Percentiles rank a stretch among this genome's conserved stretches.
These are phyloP conservation scores for Synanthedon andrenaeformis DNA, from an alignment of 2,888 invertebrate species.

Conservation along the genomic window DNA sequence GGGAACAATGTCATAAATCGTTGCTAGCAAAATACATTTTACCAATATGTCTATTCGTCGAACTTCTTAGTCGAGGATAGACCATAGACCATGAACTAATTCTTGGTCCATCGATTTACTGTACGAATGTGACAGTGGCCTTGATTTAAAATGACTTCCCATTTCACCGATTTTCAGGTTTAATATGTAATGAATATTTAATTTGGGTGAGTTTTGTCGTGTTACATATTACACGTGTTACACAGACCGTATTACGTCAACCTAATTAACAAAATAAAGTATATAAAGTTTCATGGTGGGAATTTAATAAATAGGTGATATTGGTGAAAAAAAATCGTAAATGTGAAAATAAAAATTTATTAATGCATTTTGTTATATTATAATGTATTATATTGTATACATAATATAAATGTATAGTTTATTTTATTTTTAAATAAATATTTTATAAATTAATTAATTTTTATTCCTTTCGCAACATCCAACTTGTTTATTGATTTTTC, in stretches of 20 bases:
- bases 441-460: too few relatives aligned
- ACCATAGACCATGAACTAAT: conserved; percentile 15
- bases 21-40: too few relatives aligned
- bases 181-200: neutral
- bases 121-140: conserved; percentile 4
- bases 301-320: too few relatives aligned
- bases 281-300: too few relatives aligned
- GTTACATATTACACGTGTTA: neutral
- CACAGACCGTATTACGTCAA: neutral
- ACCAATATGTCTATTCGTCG: neutral
- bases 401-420: too few relatives aligned
- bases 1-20: too few relatives aligned
- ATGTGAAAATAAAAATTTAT: too few relatives aligned
- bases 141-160: conserved; percentile 10
- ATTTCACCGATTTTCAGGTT: conserved; percentile 1
- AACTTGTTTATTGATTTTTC: neutral
- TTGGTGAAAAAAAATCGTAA: too few relatives aligned
- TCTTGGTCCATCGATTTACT: conserved; percentile 6
- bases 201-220: neutral
- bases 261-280: neutral
- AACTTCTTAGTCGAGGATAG: conserved; percentile 5
- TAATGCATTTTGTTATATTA: too few relatives aligned
- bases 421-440: too few relatives aligned
- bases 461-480: too few relatives aligned
- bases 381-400: too few relatives aligned